Evolutionary conservation across 2,888 invertebrate genomes (phyloP), one percentile per base, ranked within the genome.

Genomic region (Catocala sponsa): DNA sequence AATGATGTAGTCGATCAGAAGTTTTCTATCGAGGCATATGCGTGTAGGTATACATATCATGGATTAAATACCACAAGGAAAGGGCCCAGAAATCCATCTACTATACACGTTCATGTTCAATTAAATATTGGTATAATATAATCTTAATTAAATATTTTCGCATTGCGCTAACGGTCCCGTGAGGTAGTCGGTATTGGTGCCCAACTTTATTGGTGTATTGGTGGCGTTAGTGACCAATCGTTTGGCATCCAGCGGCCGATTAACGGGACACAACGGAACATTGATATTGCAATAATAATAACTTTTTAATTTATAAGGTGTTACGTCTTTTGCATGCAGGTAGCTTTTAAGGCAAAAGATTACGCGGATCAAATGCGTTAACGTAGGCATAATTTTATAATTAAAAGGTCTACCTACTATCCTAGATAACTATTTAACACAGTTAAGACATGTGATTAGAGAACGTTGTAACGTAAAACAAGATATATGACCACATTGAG

Each of bases 181-280:
- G 58, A 49, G 15, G 6, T 6, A 6, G 10, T 6, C 51, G 65
- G 68, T 63, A 65, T 62, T 57, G 55, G 52, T 43, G 51, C 43
- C 43, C 33, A 54, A 54, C 32, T 12, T 33, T 35, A 25, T 33
- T 57, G 41, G 6, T 13, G 10, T 41, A 11, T 41, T 53, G 46
- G 6, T 6, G 35, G 55, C 54, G 59, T 35, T 63, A 63, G 55
- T 50, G 60, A 49, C 50, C 74, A 58, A 48, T 43, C 51, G 50
- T 12, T 48, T 38, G 33, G 12, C 46, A 10, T 13, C 65, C 48
- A 49, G 47, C 62, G 33, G 65, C 46, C 62, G 68, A 58, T 68
- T 78, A 78, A 80, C 80, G 76, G 80, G 13, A 52, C 65, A 52
- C 60, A 81, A 74, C 80, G 81, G 81, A 72, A 79, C 81, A 71